Evolutionary conservation across 2,888 invertebrate species (phyloP).

Genomic region (Agonopterix subpropinquella): DNA sequence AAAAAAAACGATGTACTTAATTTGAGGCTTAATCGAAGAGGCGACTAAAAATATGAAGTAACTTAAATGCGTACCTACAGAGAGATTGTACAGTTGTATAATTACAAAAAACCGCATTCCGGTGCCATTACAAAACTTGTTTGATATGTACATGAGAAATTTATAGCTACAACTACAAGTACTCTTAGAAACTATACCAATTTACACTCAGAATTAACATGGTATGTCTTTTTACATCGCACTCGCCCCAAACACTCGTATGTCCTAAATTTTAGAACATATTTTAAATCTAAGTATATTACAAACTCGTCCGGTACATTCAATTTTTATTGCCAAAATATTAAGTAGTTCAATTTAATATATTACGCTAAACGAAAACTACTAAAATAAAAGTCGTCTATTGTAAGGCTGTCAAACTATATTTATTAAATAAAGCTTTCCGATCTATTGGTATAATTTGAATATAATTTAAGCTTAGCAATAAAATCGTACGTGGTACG

Average conservation of each 20-base stretch:
- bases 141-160: constrained; percentile 63
- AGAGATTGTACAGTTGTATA: constrained; percentile 47
- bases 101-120: constrained; percentile 34
- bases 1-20: constrained; percentile 22
- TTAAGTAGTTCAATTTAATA: constrained; percentile 8
- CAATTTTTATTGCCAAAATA: constrained; percentile 5
- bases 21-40: constrained; percentile 19
- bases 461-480: constrained; percentile 6
- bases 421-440: constrained; percentile 39
- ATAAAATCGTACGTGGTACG: neutral
- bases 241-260: constrained; percentile 30
- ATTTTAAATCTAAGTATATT: constrained; percentile 21
- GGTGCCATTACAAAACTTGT: constrained; percentile 38
- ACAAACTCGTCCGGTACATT: constrained; percentile 11
- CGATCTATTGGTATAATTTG: constrained; percentile 36
- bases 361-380: constrained; percentile 18
- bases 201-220: constrained; percentile 37
- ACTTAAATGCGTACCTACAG: constrained; percentile 53
- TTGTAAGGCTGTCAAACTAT: constrained; percentile 31
- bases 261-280: constrained; percentile 67
- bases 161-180: constrained; percentile 30
- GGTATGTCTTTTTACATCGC: constrained; percentile 34
- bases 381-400: constrained; percentile 26
- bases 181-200: constrained; percentile 38
- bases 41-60: constrained; percentile 20